Base-by-base conservation (phyloP, 2,797 vertebrate genomes). In the Natrix natrix region DNA sequence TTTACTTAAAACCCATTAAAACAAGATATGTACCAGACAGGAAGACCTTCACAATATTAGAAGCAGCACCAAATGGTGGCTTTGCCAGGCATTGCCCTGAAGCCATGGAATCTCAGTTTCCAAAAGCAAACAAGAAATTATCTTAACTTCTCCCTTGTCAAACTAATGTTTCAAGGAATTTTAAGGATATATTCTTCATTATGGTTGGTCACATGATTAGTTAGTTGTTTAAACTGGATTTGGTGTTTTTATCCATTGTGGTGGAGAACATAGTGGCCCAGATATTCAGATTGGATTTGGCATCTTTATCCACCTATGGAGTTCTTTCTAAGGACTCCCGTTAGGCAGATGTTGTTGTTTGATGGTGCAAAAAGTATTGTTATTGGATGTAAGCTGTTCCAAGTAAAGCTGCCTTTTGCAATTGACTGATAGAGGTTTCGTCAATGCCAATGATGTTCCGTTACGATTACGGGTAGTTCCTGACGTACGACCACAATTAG, bases 91-190 rank as follows among this genome's bases (percentile, higher is more conserved):
- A 8, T 92, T 28, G 78, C 89, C 32, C 56, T 14, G 66, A 11
- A 91, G 91, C 54, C 17, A n/a, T 3, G 10, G 52, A 56, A 22
- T 54, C 66, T 88, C 57, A 48, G 22, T 28, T 92, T 92, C 86
- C 69, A 92, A 88, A 63, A 63, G 48, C 32, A 88, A 94, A 92
- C 61, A 86, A 16, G 63, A 43, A 66, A 52, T 17, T 26, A 69
- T 69, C n/a, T 78, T 32, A 24, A 63, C 63, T 61, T 60, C 26
- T 43, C 61, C 52, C 91, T 89, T 74, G 88, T 92, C 61, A 57
- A 86, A 69, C 89, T 63, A 93, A 92, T 24, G 69, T 56, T 92
- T 59, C 83, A 87, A 55, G 55, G 14, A 20, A 22, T 55, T 91
- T 91, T 52, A 26, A 74, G 54, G 54, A 37, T 48, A 37, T 26